Conservation (phyloP, 2,113 vertebrate species). For the Stercorarius parasiticus region DNA sequence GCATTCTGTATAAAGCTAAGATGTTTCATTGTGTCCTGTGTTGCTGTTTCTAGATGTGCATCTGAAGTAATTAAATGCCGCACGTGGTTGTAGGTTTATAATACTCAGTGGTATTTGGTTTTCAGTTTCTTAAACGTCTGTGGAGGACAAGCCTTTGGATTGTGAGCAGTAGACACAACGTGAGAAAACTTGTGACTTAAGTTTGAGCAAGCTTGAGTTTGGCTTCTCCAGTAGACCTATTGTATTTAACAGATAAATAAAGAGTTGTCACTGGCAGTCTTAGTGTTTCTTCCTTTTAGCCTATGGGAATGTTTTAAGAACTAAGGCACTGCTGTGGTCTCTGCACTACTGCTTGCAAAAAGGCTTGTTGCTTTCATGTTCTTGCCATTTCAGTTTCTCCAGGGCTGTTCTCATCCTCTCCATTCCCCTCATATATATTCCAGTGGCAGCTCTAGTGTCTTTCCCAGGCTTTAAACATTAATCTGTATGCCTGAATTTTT, state of each 20-base stretch:
- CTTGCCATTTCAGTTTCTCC: background rate
- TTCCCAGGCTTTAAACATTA: background rate
- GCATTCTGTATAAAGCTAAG: rapidly evolving
- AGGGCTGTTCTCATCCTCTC: background rate
- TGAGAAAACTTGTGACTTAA: background rate
- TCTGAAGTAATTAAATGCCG: rapidly evolving
- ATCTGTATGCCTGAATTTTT: background rate
- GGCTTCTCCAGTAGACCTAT: background rate
- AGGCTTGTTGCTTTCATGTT: background rate
- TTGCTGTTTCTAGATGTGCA: background rate
- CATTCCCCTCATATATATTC: background rate
- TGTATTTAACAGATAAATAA: background rate
- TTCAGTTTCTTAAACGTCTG: background rate
- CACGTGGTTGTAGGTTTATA: rapidly evolving
- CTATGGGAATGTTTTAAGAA: background rate
- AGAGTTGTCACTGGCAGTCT: background rate
- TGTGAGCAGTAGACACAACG: background rate
- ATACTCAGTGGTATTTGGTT: background rate
- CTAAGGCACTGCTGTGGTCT: background rate
- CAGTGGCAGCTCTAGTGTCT: background rate
- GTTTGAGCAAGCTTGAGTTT: background rate
- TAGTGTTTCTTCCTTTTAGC: background rate
- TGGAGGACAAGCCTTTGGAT: background rate
- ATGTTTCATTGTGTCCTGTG: rapidly evolving
- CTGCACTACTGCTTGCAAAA: background rate